phyloP scores from a whole-genome alignment of 2,113 vertebrate species.

The Apodemus speciosus region DNA sequence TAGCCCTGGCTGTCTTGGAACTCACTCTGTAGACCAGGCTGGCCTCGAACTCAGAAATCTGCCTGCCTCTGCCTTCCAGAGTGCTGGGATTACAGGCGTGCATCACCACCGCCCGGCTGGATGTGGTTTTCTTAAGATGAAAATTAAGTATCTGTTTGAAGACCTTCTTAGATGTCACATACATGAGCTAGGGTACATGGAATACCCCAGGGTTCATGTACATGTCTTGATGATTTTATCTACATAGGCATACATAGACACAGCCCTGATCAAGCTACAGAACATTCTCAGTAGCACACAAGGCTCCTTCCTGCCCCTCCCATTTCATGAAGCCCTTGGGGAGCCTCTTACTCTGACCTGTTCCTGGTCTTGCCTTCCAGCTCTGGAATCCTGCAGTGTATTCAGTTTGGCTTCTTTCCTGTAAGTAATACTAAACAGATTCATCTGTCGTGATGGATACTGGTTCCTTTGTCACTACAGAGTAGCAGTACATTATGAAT shows the following conservation, averaged over 20 bases:
- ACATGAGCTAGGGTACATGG: neutral
- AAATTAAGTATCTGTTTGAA: neutral
- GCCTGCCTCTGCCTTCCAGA: too few species aligned
- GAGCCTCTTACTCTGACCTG: neutral
- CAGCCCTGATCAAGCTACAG: neutral
- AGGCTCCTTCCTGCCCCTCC: neutral
- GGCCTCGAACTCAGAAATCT: too few species aligned
- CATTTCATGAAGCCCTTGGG: neutral
- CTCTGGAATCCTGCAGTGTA: neutral
- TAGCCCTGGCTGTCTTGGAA: too few species aligned
- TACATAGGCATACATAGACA: neutral
- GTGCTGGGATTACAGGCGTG: too few species aligned
- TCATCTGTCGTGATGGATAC: neutral
- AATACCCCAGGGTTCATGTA: neutral
- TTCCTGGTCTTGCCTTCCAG: neutral
- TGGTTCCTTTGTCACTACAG: conserved; percentile 16
- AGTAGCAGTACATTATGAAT: conserved; percentile 1
- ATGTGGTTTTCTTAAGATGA: neutral
- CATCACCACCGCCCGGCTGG: too few species aligned
- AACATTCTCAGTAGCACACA: neutral
- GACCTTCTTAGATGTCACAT: neutral
- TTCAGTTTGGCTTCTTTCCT: neutral
- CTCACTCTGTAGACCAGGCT: too few species aligned
- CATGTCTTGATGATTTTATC: neutral
- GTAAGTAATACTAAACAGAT: neutral